Conservation (phyloP, 2,113 vertebrate species). For the human region GRCh38 chr11:104486001-104486500, state of each 20-base stretch:
- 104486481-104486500: not conserved
- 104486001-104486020: not conserved
- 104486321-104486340: slow-evolving; percentile 23
- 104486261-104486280: not conserved
- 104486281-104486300: not conserved
- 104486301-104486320: not conserved
- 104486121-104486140: not conserved
- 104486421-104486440: slow-evolving; percentile 41
- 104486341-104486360: slow-evolving; percentile 38
- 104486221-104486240: not conserved
- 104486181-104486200: not conserved
- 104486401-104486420: slow-evolving; percentile 35
- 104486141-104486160: not conserved
- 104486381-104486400: slow-evolving; percentile 55
- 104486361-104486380: slow-evolving; percentile 33
- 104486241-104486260: not conserved
- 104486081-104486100: not conserved
- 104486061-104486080: not conserved
- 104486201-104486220: not conserved
- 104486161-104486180: not conserved
- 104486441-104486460: not conserved
- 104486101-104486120: not conserved
- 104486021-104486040: not conserved
- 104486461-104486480: slow-evolving; percentile 26
- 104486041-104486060: not conserved